Percentiles rank a stretch among this genome's conserved stretches.
phyloP scores from a whole-genome alignment of 2,113 vertebrate species.

The Alethe diademata region DNA sequence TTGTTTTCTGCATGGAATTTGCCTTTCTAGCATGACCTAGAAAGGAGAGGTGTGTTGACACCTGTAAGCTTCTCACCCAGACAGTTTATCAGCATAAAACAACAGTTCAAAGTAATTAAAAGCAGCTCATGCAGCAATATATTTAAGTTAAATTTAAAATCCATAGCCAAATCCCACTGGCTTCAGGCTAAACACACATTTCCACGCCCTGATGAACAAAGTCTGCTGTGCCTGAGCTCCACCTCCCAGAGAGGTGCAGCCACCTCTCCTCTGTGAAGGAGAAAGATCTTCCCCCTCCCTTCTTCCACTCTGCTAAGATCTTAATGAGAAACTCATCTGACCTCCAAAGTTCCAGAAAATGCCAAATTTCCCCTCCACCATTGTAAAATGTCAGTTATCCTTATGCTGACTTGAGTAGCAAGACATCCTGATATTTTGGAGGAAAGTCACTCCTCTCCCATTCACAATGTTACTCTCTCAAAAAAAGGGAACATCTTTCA shows the following conservation, averaged over 20 bases:
- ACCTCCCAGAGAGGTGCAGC: not conserved
- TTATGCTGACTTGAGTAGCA: not conserved
- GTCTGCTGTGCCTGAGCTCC: not conserved
- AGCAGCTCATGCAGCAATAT: not conserved
- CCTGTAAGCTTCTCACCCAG: not conserved
- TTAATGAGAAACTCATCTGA: not conserved
- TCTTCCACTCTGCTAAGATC: not conserved
- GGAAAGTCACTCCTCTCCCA: not conserved
- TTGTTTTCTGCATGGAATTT: not conserved
- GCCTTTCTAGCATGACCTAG: not conserved
- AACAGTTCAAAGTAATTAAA: not conserved
- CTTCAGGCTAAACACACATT: not conserved
- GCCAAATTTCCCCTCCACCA: not conserved
- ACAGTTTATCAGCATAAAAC: not conserved
- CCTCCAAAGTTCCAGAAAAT: not conserved
- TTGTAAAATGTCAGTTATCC: not conserved
- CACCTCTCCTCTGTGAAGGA: not conserved
- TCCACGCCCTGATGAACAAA: not conserved
- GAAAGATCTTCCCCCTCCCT: not conserved
- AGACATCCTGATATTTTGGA: not conserved
- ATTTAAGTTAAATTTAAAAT: not conserved
- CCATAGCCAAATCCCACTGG: not conserved
- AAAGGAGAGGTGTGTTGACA: not conserved
- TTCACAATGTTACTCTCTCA: accelerated
- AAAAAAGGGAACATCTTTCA: not conserved